Evolutionary conservation across 1,140 invertebrate genomes (phyloP), one percentile per base, ranked within the genome.

Genomic region (Littorina saxatilis): DNA sequence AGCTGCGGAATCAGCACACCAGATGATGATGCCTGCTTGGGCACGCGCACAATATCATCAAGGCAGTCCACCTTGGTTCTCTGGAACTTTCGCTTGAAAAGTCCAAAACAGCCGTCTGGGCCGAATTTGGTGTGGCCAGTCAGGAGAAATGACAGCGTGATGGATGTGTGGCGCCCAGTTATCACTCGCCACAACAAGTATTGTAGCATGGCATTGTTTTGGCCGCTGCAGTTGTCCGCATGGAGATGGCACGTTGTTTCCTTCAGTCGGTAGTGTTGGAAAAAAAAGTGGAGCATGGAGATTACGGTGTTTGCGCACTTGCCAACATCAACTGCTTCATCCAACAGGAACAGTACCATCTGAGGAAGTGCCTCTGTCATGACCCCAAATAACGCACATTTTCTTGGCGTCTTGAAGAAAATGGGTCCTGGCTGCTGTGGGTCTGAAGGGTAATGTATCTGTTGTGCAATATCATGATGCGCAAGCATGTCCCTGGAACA

Each of bases 331-430:
- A 74, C n/a, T 15, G 68, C 82, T 75, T 88, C 87, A 82, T 87
- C 86, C 4, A 87, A 72, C 5, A 88, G 55, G 63, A 84, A 87
- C 74, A 84, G 82, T 2, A 81, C 47, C 52, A 47, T 55, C 40
- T 81, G 35, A 15, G 70, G 43, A 7, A 73, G 2, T 37, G 81
- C 83, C 79, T 87, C 83, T 40, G 81, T 76, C 61, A 70, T 81
- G 20, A 87, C 68, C 29, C 85, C 88, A 86, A 88, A 89, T 3
- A 84, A 29, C 4, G 82, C 82, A 82, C 83, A 85, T 73, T 88
- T 89, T 39, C 86, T 27, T 58, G 88, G 88, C 0, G 84, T 85
- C 37, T 84, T 82, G 61, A 87, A 88, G 37, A 82, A 88, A 2
- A 89, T 70, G 15, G 87, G 85, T 0, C 88, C 85, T 3, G 85